These are phyloP conservation scores for Hermetia illucens DNA, from an alignment of 1,140 invertebrate species.

Conservation along the genomic window DNA sequence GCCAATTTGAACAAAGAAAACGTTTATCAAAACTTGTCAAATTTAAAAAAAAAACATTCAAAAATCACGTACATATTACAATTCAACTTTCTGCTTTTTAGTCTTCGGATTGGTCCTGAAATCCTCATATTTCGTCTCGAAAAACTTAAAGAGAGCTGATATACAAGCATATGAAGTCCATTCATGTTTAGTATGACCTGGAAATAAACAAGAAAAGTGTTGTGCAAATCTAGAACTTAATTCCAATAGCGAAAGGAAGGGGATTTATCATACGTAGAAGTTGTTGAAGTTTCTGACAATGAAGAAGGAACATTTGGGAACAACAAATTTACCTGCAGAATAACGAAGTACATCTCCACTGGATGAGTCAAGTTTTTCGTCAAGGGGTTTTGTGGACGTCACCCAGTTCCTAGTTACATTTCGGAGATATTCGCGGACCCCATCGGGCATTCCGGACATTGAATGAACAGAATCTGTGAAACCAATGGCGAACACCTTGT, in stretches of 20 bases:
- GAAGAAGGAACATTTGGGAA: too few relatives aligned
- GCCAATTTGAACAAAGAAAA: too few relatives aligned
- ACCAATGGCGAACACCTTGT: constrained; percentile 50
- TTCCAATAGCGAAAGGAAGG: not conserved
- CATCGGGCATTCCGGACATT: constrained; percentile 17
- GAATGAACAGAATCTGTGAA: constrained; percentile 54
- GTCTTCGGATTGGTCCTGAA: constrained; percentile 1
- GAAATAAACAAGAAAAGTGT: constrained; percentile 1
- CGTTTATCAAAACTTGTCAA: too few relatives aligned
- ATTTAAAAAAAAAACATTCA: too few relatives aligned
- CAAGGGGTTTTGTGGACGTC: constrained; percentile 31
- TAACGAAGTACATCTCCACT: constrained; percentile 28
- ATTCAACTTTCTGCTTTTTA: not conserved
- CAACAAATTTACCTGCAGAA: constrained; percentile 31
- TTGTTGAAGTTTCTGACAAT: too few relatives aligned
- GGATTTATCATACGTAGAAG: constrained; percentile 15
- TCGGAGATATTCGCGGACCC: constrained; percentile 22
- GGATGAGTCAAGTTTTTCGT: constrained; percentile 21
- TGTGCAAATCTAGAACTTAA: not conserved
- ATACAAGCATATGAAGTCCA: constrained; percentile 38
- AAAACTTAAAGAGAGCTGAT: constrained; percentile 36
- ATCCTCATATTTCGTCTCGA: constrained; percentile 30
- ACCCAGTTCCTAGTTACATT: constrained; percentile 37
- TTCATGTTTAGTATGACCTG: constrained; percentile 34
- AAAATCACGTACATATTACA: not conserved